These are phyloP conservation scores for Theodoxus fluviatilis DNA, from an alignment of 2,888 invertebrate species.

Conservation along the genomic window DNA sequence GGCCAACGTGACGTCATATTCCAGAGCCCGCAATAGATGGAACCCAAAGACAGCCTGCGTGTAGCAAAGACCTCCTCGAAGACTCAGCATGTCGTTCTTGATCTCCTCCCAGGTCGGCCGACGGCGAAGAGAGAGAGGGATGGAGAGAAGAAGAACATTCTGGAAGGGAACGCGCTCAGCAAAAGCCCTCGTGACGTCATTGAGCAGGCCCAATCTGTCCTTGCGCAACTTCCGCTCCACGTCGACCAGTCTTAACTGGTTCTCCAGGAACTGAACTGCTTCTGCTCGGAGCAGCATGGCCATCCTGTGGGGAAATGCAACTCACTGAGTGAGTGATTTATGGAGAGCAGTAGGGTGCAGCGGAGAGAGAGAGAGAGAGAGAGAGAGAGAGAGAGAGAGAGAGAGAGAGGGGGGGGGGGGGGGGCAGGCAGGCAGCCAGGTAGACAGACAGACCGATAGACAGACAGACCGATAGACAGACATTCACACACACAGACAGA, in stretches of 20 bases:
- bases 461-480: too few relatives aligned
- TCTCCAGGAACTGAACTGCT: constrained; percentile 29
- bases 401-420: too few relatives aligned
- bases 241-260: constrained; percentile 25
- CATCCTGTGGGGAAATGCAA: too few relatives aligned
- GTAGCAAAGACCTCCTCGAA: constrained; percentile 38
- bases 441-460: too few relatives aligned
- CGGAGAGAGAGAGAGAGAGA: too few relatives aligned
- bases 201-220: constrained; percentile 27
- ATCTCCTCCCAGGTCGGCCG: constrained; percentile 34
- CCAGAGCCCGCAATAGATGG: constrained; percentile 32
- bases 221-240: constrained; percentile 24
- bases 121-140: constrained; percentile 23
- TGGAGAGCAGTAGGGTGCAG: too few relatives aligned
- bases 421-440: too few relatives aligned
- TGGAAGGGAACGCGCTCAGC: constrained; percentile 34
- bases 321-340: too few relatives aligned
- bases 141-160: constrained; percentile 32
- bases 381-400: too few relatives aligned
- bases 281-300: too few relatives aligned
- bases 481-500: too few relatives aligned
- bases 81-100: constrained; percentile 29
- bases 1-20: constrained; percentile 27
- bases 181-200: constrained; percentile 26
- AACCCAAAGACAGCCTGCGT: constrained; percentile 34